phyloP scores from a whole-genome alignment of 1,140 invertebrate genomes.

The Drosophila sucinea region DNA sequence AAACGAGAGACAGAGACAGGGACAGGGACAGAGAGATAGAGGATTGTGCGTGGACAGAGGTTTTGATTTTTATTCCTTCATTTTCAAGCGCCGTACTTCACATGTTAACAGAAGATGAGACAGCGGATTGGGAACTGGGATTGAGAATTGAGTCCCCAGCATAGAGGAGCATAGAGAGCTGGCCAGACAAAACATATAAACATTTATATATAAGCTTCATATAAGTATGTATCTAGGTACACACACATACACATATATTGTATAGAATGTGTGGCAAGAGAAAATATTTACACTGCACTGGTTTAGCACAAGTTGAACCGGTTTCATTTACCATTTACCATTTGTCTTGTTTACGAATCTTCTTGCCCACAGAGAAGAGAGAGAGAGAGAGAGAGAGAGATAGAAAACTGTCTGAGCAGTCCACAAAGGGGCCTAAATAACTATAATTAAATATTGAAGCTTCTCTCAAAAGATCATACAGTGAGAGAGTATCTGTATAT shows the following conservation, averaged over 20 bases:
- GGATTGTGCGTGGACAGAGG: constrained; percentile 37
- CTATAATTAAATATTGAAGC: constrained; percentile 63
- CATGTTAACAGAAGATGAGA: constrained; percentile 40
- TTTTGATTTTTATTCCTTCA: constrained; percentile 35
- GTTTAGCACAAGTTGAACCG: constrained; percentile 41
- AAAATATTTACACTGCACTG: constrained; percentile 52
- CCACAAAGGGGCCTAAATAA: constrained; percentile 44
- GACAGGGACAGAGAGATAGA: background rate
- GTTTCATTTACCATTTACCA: constrained; percentile 64
- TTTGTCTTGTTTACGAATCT: constrained; percentile 25
- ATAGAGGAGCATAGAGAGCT: background rate
- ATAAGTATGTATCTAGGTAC: background rate
- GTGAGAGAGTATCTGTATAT: background rate
- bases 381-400: too few species aligned
- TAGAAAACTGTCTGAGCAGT: background rate
- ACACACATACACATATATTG: constrained; percentile 8
- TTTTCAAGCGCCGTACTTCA: constrained; percentile 71
- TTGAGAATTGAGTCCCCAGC: constrained; percentile 31
- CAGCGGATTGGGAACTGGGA: constrained; percentile 41
- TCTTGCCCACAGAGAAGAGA: background rate
- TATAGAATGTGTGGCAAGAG: constrained; percentile 44
- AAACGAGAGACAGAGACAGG: background rate
- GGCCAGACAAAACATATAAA: background rate
- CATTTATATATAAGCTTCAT: background rate
- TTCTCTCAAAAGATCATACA: background rate